Conservation (phyloP, 2,797 vertebrate species). For the Onychomys torridus region DNA sequence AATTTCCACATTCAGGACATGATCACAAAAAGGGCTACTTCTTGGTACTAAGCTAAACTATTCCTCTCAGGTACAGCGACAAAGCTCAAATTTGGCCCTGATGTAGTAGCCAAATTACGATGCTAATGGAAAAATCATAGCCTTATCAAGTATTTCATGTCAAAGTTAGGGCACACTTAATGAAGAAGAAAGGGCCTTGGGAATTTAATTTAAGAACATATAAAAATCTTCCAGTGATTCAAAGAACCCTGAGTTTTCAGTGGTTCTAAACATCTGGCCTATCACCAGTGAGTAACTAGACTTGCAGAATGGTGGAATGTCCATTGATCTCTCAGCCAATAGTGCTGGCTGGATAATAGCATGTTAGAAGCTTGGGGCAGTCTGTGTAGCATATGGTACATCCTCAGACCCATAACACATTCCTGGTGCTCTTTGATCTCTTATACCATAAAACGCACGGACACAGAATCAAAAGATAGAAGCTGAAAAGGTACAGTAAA, state of each 20-base stretch:
- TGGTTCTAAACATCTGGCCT: not conserved
- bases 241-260: not conserved
- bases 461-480: not conserved
- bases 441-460: not conserved
- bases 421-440: not conserved
- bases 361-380: not conserved
- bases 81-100: not conserved
- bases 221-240: not conserved
- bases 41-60: not conserved
- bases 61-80: not conserved
- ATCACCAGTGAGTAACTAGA: not conserved
- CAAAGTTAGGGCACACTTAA: not conserved
- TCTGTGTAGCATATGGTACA: not conserved
- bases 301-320: not conserved
- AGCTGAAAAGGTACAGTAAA: not conserved
- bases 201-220: conserved; percentile 16
- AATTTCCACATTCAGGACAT: not conserved
- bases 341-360: not conserved
- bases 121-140: conserved; percentile 25
- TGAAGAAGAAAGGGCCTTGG: not conserved
- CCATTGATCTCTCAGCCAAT: not conserved
- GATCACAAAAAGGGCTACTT: not conserved
- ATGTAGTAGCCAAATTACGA: not conserved
- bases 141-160: not conserved
- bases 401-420: not conserved